phyloP scores from a whole-genome alignment of 2,113 vertebrate species.

The Cacatua alba region DNA sequence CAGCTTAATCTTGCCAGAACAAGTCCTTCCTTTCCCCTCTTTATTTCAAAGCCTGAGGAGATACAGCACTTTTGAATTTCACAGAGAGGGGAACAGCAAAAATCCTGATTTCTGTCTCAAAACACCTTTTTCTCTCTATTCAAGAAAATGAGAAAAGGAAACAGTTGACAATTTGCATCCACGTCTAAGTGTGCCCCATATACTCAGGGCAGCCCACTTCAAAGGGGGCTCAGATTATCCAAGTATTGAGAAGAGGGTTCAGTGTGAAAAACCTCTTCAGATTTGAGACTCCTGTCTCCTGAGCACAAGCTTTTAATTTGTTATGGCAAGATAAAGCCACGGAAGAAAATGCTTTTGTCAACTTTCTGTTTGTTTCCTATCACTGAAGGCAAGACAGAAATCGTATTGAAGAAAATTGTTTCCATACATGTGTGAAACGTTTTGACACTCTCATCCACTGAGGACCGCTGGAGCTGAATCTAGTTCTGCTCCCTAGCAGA shows the following conservation, averaged over 20 bases:
- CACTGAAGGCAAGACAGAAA: not conserved
- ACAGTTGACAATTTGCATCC: not conserved
- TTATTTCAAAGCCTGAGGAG: not conserved
- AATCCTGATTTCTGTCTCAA: not conserved
- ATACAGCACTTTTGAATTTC: not conserved
- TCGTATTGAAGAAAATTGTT: not conserved
- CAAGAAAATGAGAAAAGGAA: not conserved
- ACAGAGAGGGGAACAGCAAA: not conserved
- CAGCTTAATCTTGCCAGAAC: constrained; percentile 15
- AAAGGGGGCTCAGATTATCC: not conserved
- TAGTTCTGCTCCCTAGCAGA: not conserved
- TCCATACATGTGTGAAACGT: not conserved
- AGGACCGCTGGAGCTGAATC: not conserved
- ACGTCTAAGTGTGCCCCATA: not conserved
- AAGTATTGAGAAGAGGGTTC: not conserved
- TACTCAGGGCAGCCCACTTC: not conserved
- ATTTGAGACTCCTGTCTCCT: not conserved
- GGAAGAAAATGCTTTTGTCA: not conserved
- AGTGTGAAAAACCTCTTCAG: not conserved
- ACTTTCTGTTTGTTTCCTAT: not conserved
- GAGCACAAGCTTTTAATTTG: constrained; percentile 8
- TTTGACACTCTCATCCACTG: not conserved
- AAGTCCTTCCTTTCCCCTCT: not conserved
- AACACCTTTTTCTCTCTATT: not conserved
- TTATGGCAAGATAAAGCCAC: not conserved